These are phyloP conservation scores for Lagopus leucura DNA, from an alignment of 2,113 vertebrate species.

Conservation along the genomic window DNA sequence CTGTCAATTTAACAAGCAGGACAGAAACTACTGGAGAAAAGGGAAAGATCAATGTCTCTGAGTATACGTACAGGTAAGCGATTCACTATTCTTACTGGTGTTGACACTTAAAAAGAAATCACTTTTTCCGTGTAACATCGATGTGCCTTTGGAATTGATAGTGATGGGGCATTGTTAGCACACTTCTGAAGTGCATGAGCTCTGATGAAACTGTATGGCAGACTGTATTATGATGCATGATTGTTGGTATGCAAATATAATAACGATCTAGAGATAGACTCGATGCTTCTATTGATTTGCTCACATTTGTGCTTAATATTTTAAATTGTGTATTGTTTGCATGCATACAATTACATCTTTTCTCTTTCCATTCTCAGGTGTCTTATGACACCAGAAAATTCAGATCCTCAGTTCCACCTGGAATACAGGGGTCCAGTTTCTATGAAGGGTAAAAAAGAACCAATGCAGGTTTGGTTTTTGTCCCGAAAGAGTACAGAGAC, in stretches of 20 bases:
- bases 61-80: constrained; percentile 93
- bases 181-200: neutral
- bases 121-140: neutral
- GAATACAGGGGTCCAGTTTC: constrained; percentile 92
- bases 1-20: constrained; percentile 97
- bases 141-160: neutral
- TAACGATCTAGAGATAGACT: neutral
- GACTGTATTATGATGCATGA: neutral
- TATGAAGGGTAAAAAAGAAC: constrained; percentile 99
- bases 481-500: constrained; percentile 86
- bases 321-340: rapidly evolving
- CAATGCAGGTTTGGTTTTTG: constrained; percentile 99
- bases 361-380: constrained; percentile 80
- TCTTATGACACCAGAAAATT: constrained; percentile 94
- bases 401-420: constrained; percentile 93
- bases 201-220: neutral
- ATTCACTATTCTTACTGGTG: neutral
- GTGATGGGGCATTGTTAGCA: neutral
- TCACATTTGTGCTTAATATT: neutral
- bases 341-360: neutral
- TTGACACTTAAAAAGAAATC: neutral
- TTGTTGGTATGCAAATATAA: neutral
- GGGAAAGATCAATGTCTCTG: constrained; percentile 95
- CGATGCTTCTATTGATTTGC: neutral
- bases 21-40: constrained; percentile 98